Conservation (phyloP, 1,140 invertebrate genomes). For the Tetraneura akinire region DNA sequence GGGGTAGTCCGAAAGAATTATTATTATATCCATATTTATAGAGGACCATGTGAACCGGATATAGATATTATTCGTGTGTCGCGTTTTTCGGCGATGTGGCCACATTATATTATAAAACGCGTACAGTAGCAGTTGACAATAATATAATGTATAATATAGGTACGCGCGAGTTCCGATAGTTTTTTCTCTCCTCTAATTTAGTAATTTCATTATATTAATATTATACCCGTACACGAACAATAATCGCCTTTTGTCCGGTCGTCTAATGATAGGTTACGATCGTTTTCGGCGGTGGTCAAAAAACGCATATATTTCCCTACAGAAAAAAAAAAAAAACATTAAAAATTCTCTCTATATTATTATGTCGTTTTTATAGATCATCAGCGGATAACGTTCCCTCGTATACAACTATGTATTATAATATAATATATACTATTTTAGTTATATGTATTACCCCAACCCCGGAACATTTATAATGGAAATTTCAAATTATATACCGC, state of each 20-base stretch:
- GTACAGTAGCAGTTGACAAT: background rate
- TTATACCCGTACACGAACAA: too few relatives aligned
- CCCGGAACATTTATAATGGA: background rate
- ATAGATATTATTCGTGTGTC: too few relatives aligned
- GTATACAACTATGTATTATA: too few relatives aligned
- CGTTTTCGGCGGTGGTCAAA: background rate
- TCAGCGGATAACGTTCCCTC: conserved; percentile 5
- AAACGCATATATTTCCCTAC: background rate
- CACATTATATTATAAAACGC: background rate
- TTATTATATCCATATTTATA: too few relatives aligned
- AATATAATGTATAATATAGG: background rate
- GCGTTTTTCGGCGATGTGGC: background rate
- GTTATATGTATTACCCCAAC: background rate
- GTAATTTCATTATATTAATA: too few relatives aligned
- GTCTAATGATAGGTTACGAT: conserved; percentile 7
- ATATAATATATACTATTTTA: background rate
- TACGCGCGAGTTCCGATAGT: background rate
- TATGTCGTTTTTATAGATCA: background rate
- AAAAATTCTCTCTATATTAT: too few relatives aligned
- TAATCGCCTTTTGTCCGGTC: conserved; percentile 11
- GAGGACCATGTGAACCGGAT: conserved; percentile 17
- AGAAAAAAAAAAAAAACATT: background rate
- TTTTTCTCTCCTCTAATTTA: too few relatives aligned
- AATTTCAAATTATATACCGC: background rate
- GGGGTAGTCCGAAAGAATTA: background rate